phyloP scores from a whole-genome alignment of 1,140 invertebrate species.

The Bradysia coprophila region DNA sequence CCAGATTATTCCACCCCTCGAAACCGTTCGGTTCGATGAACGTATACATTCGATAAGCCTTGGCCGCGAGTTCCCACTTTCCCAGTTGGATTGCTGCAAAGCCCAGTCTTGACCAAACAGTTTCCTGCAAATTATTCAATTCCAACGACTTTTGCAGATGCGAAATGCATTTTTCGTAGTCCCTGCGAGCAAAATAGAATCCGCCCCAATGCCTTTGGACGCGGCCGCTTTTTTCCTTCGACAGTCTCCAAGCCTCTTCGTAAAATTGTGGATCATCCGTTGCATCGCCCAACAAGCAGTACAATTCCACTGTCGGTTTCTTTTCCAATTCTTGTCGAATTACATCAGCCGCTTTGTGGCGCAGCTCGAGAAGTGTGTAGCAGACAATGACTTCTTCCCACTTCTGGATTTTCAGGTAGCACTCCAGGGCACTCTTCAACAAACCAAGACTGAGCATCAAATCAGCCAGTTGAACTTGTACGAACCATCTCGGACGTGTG shows the following conservation, averaged over 20 bases:
- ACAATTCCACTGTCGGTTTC: conserved; percentile 67
- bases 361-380: conserved; percentile 63
- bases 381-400: conserved; percentile 90
- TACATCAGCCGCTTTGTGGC: conserved; percentile 78
- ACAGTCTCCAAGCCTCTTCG: conserved; percentile 80
- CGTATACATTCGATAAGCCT: conserved; percentile 72
- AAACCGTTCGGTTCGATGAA: conserved; percentile 75
- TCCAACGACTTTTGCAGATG: conserved; percentile 65
- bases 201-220: conserved; percentile 71
- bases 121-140: conserved; percentile 68
- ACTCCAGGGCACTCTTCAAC: conserved; percentile 68
- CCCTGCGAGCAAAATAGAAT: conserved; percentile 53
- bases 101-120: conserved; percentile 70
- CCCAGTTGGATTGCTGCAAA: conserved; percentile 63
- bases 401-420: conserved; percentile 59
- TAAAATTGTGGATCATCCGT: conserved; percentile 68
- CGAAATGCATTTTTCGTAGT: conserved; percentile 55
- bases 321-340: conserved; percentile 64
- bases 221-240: conserved; percentile 53
- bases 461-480: conserved; percentile 57
- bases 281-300: conserved; percentile 63
- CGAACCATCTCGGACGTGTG: conserved; percentile 50
- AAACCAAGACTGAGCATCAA: conserved; percentile 62
- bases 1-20: conserved; percentile 95
- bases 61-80: conserved; percentile 65